Base-by-base conservation (phyloP, 23 tunicate genomes). In the Aplidium turbinatum region DNA sequence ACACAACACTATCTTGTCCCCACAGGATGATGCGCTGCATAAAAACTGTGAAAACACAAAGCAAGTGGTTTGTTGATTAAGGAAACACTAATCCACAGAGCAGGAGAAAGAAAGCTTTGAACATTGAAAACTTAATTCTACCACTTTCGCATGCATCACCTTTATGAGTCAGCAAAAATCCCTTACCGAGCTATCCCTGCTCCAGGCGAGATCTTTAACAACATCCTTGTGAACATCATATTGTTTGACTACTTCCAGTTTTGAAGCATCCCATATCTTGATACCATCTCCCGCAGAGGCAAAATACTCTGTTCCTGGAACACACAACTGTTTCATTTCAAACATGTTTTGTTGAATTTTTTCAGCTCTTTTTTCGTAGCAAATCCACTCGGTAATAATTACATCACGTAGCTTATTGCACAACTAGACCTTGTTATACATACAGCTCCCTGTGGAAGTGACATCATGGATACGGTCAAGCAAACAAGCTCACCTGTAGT, bases 121-220 rank as follows among this genome's bases (percentile, higher is more conserved):
- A 9, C 50, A 16, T 9, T 9, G 16, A 11, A 42, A 11, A 42
- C 50, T 9, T 9, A 42, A 13, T 42, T 42, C 13, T 42, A 13
- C 48, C 9, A 9, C 9, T 9, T 42, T 42, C 9, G 48, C 13
- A 42, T 42, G 9, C 48, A 56, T 23, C 21, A 13, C 63, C 6
- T 56, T 13, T 6, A 56, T 56, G 18, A 23, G 7, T n/a, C n/a
- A 11, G 7, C 50, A 63, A 7, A 7, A 63, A 13, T 35, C 51
- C 24, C 73, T 27, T 63, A 78, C 89, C 26, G 78, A 31, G 67
- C 84, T 91, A 32, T 91, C 85, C n/a, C 39, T 39, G 33, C 68
- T 91, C 97, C 97, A 91, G 22, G 92, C 51, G 2, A 91, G 40
- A 57, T 91, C 92, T 68, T 84, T 79, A 5, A 91, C 72, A 31